phyloP scores from a whole-genome alignment of 2,888 invertebrate species.

The Iselma pallidipennis region DNA sequence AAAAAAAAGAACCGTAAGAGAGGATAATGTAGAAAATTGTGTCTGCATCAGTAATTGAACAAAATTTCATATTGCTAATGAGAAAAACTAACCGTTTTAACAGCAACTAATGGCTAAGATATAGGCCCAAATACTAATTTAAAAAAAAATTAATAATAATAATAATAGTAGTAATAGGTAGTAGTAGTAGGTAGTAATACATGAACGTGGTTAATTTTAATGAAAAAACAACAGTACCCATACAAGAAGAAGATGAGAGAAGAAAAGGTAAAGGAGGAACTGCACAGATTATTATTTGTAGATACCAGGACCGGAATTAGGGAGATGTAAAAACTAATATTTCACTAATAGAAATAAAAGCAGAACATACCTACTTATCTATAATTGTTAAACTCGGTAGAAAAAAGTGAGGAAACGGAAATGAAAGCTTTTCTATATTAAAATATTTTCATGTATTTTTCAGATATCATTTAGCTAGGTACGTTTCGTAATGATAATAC shows the following conservation, averaged over 20 bases:
- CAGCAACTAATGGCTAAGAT: conserved; percentile 1
- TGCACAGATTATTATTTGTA: no score
- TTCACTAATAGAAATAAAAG: no score
- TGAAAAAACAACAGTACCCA: background rate
- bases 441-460: no score
- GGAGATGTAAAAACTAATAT: no score
- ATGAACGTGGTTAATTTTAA: background rate
- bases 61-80: conserved; percentile 26
- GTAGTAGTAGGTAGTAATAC: background rate
- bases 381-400: no score
- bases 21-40: conserved; percentile 13
- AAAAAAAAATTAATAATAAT: background rate
- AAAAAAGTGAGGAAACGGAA: no score
- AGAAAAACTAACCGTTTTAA: conserved; percentile 28
- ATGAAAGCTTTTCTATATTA: no score
- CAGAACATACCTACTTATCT: no score
- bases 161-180: background rate
- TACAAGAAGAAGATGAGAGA: background rate
- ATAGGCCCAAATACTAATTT: background rate
- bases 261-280: no score
- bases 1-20: background rate
- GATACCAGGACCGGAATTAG: no score
- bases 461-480: no score
- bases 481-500: no score
- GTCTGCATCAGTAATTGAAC: conserved; percentile 23